These are phyloP conservation scores for Morus bassanus DNA, from an alignment of 2,797 vertebrate species.

Conservation along the genomic window DNA sequence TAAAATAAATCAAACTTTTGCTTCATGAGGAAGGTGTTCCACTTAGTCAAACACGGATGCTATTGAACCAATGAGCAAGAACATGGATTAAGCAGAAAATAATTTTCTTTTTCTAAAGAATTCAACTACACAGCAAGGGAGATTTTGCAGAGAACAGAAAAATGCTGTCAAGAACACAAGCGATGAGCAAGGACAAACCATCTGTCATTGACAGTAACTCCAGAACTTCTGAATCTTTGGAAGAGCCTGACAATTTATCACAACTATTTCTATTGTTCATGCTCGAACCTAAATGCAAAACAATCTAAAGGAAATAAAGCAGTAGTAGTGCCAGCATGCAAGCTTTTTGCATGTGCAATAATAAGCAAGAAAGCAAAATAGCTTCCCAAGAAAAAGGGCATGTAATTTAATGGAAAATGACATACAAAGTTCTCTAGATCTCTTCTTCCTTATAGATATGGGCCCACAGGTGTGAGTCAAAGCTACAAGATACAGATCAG, in stretches of 20 bases:
- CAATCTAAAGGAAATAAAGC: slow-evolving; percentile 25
- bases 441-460: not conserved
- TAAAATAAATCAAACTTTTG: slow-evolving; percentile 21
- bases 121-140: slow-evolving; percentile 5
- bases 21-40: slow-evolving; percentile 33
- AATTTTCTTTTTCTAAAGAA: slow-evolving; percentile 31
- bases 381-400: not conserved
- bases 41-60: not conserved
- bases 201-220: slow-evolving; percentile 70
- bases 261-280: slow-evolving; percentile 38
- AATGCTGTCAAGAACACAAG: slow-evolving; percentile 66
- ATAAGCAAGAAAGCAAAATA: not conserved
- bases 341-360: not conserved
- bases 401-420: slow-evolving; percentile 21
- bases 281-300: slow-evolving; percentile 57
- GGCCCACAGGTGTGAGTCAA: not conserved
- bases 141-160: slow-evolving; percentile 23
- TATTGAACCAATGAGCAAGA: slow-evolving; percentile 3
- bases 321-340: not conserved
- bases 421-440: not conserved
- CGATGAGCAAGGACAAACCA: slow-evolving; percentile 67
- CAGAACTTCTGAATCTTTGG: slow-evolving; percentile 66
- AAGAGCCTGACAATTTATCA: slow-evolving; percentile 60
- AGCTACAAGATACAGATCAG: not conserved
- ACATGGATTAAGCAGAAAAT: not conserved